Conservation (phyloP, 2,113 vertebrate species). For the Paramisgurnus dabryanus region DNA sequence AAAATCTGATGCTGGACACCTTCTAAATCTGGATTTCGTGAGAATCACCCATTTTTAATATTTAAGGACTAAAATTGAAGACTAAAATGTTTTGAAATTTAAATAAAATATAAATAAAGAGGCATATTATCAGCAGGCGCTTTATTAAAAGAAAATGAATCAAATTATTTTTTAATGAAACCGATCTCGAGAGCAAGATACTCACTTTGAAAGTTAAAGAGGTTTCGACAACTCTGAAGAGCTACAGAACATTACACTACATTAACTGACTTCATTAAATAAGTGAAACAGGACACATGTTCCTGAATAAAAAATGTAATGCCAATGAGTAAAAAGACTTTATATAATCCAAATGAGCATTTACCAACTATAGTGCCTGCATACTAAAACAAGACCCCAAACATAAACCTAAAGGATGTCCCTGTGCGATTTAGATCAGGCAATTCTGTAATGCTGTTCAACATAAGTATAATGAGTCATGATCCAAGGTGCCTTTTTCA, state of each 20-base stretch:
- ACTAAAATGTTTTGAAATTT: neutral
- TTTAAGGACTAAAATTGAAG: neutral
- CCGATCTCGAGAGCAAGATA: neutral
- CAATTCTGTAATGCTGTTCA: neutral
- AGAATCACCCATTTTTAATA: neutral
- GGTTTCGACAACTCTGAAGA: neutral
- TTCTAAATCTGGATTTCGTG: too few relatives aligned
- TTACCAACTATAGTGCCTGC: neutral
- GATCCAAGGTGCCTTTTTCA: neutral
- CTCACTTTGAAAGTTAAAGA: neutral
- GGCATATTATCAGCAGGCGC: neutral
- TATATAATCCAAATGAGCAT: neutral
- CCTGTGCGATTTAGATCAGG: neutral
- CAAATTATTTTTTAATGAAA: constrained; percentile 19
- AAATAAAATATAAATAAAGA: constrained; percentile 12
- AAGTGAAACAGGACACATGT: neutral
- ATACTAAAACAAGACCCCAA: neutral
- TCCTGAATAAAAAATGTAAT: neutral
- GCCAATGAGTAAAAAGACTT: neutral
- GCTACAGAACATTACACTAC: neutral
- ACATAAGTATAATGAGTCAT: neutral
- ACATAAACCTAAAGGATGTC: neutral
- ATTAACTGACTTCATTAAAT: neutral
- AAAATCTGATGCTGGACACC: too few relatives aligned
- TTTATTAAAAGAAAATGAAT: neutral